Conservation (phyloP, 1,140 invertebrate species). For the Zaprionus africanus region DNA sequence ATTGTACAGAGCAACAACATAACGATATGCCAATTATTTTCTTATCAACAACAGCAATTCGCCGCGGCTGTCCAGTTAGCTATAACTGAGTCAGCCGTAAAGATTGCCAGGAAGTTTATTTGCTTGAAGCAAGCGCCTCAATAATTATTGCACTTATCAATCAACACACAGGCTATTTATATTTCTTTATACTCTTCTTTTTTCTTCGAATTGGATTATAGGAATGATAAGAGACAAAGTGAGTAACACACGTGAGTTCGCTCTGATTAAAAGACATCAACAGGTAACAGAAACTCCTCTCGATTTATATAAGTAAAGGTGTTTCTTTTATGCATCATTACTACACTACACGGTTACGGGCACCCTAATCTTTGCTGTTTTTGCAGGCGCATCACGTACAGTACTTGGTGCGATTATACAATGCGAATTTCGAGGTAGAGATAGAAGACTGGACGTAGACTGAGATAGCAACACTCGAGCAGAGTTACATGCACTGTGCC, state of each 20-base stretch:
- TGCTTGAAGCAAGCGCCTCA: background rate
- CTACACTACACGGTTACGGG: slow-evolving; percentile 5
- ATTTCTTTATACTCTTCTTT: background rate
- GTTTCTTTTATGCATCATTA: slow-evolving; percentile 8
- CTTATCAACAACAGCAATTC: background rate
- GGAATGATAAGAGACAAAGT: background rate
- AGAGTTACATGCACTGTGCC: slow-evolving; percentile 13
- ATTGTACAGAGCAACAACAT: background rate
- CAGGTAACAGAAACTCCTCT: background rate
- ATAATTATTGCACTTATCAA: slow-evolving; percentile 7
- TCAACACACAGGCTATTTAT: background rate
- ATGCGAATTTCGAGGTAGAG: slow-evolving; percentile 45
- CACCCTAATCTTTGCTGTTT: slow-evolving; percentile 33
- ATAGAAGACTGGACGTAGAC: slow-evolving; percentile 3
- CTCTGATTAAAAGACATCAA: background rate
- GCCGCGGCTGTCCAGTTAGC: background rate
- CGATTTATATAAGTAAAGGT: background rate
- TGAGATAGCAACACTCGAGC: slow-evolving; percentile 7
- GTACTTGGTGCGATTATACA: slow-evolving; percentile 68
- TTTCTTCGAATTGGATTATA: background rate
- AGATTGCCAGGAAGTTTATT: slow-evolving; percentile 4
- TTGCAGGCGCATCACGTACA: slow-evolving; percentile 63
- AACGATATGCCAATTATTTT: slow-evolving; percentile 7
- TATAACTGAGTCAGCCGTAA: background rate
- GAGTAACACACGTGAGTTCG: background rate